Base-by-base conservation (phyloP, 2,888 invertebrate genomes). In the Apomyelois bistriatella region DNA sequence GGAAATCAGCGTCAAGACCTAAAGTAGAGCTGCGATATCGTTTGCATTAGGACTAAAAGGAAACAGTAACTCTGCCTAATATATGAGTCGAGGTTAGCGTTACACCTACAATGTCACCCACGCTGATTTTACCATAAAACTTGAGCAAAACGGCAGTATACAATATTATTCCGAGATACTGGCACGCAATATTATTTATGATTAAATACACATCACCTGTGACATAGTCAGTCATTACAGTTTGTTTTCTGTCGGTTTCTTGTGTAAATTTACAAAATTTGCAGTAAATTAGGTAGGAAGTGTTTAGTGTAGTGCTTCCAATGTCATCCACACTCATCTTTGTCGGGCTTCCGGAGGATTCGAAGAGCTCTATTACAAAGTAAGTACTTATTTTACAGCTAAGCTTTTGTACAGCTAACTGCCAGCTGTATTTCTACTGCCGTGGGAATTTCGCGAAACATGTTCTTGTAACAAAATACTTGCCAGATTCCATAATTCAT, bases 321-420 rank as follows among this genome's bases (percentile, higher is more conserved):
- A 93, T 93, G 93, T 93, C 93, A 73, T 94, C 93, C 48, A 93
- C 93, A 38, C 79, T 91, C 51, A 91, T 92, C 56, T 93, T 90
- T 68, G 89, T 92, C 58, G 93, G 93, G 55, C 68, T 93, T 58
- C 86, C 85, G 43, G 91, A 92, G 65, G 91, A 91, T 64, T 90
- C 87, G 57, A 93, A 92, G 72, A 92, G 93, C 70, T 93, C 93
- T 41, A 93, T 94, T 84, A 93, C 84, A 61, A 89, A 79, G 88
- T 90, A 73, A 66, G 85, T 83, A 55, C 37, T 13, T 12, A 22
- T 22, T 22, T 22, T 22, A n/a, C n/a, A n/a, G n/a, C n/a, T 22
- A 22, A n/a, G n/a, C n/a, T 22, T 22, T 22, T 22, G 22, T 22
- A 22, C 2, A 3, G 5, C 22, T 22, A 3, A 5, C 22, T 2